phyloP scores from a whole-genome alignment of 2,888 invertebrate species.

The Germaria angustata region DNA sequence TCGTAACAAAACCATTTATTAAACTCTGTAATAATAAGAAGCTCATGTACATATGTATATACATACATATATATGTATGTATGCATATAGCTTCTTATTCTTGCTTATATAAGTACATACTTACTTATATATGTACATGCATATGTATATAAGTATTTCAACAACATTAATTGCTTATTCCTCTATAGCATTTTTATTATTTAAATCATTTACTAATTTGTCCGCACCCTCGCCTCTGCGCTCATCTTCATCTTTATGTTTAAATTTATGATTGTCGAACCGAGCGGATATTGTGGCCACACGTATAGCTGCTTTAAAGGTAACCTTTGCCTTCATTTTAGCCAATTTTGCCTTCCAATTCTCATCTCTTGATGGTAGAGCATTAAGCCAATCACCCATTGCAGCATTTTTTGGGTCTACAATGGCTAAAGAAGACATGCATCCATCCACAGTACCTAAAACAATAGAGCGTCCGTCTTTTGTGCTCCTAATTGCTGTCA shows the following conservation, averaged over 20 bases:
- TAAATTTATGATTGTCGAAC: constrained; percentile 72
- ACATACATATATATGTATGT: too few species aligned
- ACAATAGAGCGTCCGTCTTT: constrained; percentile 90
- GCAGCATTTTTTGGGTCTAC: constrained; percentile 86
- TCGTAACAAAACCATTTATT: too few species aligned
- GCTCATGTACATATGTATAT: too few species aligned
- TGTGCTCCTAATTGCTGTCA: constrained; percentile 90
- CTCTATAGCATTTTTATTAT: constrained; percentile 18
- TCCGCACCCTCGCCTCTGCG: constrained; percentile 52
- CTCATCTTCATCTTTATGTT: constrained; percentile 69
- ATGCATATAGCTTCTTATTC: too few species aligned
- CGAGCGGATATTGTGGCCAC: constrained; percentile 82
- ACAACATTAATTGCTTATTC: not conserved
- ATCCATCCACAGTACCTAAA: constrained; percentile 95
- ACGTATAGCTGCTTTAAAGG: constrained; percentile 85
- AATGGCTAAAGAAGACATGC: constrained; percentile 92
- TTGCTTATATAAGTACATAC: too few species aligned
- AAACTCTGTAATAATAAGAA: too few species aligned
- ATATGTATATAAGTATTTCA: not conserved
- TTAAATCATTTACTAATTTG: not conserved
- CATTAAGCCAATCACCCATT: constrained; percentile 83
- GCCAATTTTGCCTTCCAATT: constrained; percentile 86
- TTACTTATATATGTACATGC: not conserved
- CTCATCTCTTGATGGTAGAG: constrained; percentile 86
- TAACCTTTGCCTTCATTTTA: constrained; percentile 83